Evolutionary conservation across 2,888 invertebrate genomes (phyloP), one percentile per base, ranked within the genome.

Genomic region (Lottia gigantea): DNA sequence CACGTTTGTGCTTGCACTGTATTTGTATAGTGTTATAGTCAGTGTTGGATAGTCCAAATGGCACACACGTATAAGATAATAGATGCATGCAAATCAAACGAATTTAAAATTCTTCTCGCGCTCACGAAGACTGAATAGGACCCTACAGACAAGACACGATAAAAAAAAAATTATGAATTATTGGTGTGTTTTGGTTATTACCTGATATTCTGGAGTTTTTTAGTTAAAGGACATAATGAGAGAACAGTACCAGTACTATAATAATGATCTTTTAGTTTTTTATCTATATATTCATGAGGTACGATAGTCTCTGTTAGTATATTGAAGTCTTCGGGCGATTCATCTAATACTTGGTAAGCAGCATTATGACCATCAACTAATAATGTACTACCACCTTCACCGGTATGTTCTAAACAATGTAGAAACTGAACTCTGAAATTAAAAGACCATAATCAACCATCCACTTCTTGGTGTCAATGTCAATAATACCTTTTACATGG

Each of bases 321-420:
- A 11, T 92, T 87, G 82, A 91, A 94, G 66, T 91, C 91, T 23
- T 91, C 89, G 0, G 91, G 92, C 82, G 90, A 86, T 0, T 90
- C 88, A 1, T 88, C 83, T 68, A 90, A 90, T 25, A 94, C 86
- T 67, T 90, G 88, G 12, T 90, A 85, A 0, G 93, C 93, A 7
- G 92, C 92, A 70, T 91, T 83, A 83, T 94, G 92, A 0, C 94
- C 95, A 83, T 95, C 95, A 0, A 93, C 92, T 2, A 95, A 89
- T 62, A 93, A 89, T 0, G 92, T 94, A 76, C 94, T 92, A 0
- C 95, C 95, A 0, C 95, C 95, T 0, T 85, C 64, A 0, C 92
- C 87, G 14, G 91, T 90, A 66, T 91, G 91, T 66, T 90, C 82
- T 40, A 92, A 83, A 78, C 92, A 92, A 82, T 93, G 92, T 68